These are phyloP conservation scores for Aelia acuminata DNA, from an alignment of 2,888 invertebrate species.

Conservation along the genomic window DNA sequence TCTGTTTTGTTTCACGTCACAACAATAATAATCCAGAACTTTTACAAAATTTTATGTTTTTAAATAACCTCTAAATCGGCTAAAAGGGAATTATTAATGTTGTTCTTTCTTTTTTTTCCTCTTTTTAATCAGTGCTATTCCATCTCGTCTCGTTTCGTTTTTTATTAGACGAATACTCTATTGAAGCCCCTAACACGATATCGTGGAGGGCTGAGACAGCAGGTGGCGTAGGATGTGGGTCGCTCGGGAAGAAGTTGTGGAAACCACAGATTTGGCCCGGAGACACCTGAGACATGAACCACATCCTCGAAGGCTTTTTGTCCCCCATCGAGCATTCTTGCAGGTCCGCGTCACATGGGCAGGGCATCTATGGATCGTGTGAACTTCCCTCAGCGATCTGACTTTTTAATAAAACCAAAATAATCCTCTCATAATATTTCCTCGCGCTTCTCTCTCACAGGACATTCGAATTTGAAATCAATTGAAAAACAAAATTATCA, in stretches of 20 bases:
- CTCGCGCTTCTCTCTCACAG: too few species aligned
- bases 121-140: not conserved
- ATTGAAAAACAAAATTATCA: too few species aligned
- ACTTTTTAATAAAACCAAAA: not conserved
- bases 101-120: too few species aligned
- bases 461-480: too few species aligned
- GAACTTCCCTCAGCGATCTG: not conserved
- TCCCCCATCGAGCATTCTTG: conserved; percentile 6
- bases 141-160: not conserved
- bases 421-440: too few species aligned
- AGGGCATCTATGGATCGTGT: not conserved
- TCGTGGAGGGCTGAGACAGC: not conserved
- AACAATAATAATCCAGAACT: too few species aligned
- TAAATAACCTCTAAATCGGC: too few species aligned
- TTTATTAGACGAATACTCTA: not conserved
- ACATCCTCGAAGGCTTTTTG: conserved; percentile 44
- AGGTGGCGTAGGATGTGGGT: conserved; percentile 1
- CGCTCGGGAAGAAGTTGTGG: conserved; percentile 22
- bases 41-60: too few species aligned
- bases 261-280: conserved; percentile 40
- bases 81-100: too few species aligned
- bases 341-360: not conserved
- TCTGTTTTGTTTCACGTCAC: too few species aligned
- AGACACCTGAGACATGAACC: conserved; percentile 22
- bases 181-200: not conserved